phyloP scores from a whole-genome alignment of 2,797 vertebrate species.

The Myotis myotis region DNA sequence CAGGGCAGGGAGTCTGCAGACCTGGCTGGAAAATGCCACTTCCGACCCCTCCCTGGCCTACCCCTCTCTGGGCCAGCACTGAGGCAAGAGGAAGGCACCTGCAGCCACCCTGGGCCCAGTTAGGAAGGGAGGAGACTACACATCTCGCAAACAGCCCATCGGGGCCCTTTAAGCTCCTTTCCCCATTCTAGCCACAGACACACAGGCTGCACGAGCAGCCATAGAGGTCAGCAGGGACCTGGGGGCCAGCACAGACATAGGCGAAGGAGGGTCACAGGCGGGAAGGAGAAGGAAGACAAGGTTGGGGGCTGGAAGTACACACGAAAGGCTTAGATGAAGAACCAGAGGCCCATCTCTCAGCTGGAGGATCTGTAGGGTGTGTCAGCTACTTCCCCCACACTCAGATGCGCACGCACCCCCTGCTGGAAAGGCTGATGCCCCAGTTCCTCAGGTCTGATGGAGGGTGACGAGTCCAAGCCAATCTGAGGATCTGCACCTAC shows the following conservation, averaged over 20 bases:
- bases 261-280: not conserved
- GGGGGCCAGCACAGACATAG: fast-evolving
- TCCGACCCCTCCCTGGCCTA: not conserved
- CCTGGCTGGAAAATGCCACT: not conserved
- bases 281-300: not conserved
- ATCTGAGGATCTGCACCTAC: not conserved
- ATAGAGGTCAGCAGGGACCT: not conserved
- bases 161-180: not conserved
- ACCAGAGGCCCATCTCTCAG: not conserved
- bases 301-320: not conserved
- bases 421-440: not conserved
- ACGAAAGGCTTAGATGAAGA: not conserved
- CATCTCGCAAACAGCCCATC: fast-evolving
- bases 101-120: not conserved
- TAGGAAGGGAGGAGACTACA: not conserved
- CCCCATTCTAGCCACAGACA: not conserved
- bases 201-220: not conserved
- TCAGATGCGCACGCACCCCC: not conserved
- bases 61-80: not conserved
- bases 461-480: not conserved
- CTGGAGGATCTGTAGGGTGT: not conserved
- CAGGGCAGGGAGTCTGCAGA: not conserved
- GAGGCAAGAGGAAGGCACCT: not conserved
- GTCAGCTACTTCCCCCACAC: not conserved
- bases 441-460: not conserved